Conservation (phyloP, 2,888 invertebrate genomes). For the Stratiomys singularior region DNA sequence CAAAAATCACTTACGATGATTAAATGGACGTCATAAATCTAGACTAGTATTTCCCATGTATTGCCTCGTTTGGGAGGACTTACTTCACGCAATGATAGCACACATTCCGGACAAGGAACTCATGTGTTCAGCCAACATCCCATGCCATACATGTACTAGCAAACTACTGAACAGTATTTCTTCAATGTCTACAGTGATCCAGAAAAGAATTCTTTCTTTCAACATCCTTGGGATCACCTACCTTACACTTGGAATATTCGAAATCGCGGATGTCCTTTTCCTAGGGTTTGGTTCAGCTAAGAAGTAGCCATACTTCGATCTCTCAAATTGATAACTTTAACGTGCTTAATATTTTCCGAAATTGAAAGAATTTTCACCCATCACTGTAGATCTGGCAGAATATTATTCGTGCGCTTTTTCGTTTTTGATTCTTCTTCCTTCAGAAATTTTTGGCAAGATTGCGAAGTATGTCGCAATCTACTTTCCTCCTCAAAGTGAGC, state of each 20-base stretch:
- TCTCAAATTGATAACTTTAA: no score
- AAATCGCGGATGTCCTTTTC: no score
- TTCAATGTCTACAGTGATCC: no score
- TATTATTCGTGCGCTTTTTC: constrained; percentile 29
- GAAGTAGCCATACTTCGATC: no score
- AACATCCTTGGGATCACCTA: no score
- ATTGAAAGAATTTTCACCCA: no score
- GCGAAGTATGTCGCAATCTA: not conserved
- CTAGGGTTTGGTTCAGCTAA: no score
- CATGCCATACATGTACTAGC: not conserved
- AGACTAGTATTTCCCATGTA: constrained; percentile 36
- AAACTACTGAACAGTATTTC: no score
- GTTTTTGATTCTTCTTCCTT: not conserved
- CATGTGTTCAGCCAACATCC: not conserved
- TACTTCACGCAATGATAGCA: constrained; percentile 48
- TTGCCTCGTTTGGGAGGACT: constrained; percentile 43
- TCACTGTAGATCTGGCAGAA: not conserved
- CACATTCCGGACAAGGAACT: constrained; percentile 36
- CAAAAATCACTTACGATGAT: constrained; percentile 52
- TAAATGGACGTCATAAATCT: constrained; percentile 52
- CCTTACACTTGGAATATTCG: no score
- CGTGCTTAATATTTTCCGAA: no score
- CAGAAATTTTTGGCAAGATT: constrained; percentile 14
- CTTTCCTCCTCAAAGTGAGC: not conserved
- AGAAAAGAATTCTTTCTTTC: no score